Percentiles rank a stretch among this genome's conserved stretches.
These are phyloP conservation scores for Drosophila sproati DNA, from an alignment of 1,140 invertebrate genomes.

Conservation along the genomic window DNA sequence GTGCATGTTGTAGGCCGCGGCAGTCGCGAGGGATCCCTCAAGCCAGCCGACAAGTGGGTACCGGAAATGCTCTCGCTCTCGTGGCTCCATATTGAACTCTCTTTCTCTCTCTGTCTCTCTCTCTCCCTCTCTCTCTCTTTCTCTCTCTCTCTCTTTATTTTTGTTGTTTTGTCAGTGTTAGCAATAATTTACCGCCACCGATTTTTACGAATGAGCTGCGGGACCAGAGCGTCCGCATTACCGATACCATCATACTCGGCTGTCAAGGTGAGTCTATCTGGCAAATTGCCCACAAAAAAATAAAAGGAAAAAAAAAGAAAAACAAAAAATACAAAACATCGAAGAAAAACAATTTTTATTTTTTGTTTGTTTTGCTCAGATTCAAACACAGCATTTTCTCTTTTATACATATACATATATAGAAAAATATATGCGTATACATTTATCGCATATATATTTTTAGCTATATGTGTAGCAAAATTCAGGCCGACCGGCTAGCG, in stretches of 20 bases:
- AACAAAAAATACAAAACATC: background rate
- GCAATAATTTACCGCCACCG: slow-evolving; percentile 88
- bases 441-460: slow-evolving; percentile 16
- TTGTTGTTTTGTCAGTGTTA: slow-evolving; percentile 62
- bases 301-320: slow-evolving; percentile 14
- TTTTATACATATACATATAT: slow-evolving; percentile 14
- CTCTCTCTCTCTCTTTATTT: background rate
- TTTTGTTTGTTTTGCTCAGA: slow-evolving; percentile 66
- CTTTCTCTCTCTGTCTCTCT: slow-evolving; percentile 1
- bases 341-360: slow-evolving; percentile 12
- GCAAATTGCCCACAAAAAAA: slow-evolving; percentile 51
- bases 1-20: slow-evolving; percentile 90
- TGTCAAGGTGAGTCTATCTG: slow-evolving; percentile 88
- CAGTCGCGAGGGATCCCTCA: slow-evolving; percentile 88
- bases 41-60: slow-evolving; percentile 85
- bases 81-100: background rate
- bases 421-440: background rate
- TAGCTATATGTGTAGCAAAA: slow-evolving; percentile 29
- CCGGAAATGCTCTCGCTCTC: background rate
- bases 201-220: slow-evolving; percentile 90
- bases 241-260: slow-evolving; percentile 89
- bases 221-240: slow-evolving; percentile 90
- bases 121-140: slow-evolving; percentile 10
- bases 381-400: slow-evolving; percentile 31
- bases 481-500: slow-evolving; percentile 51